Evolutionary conservation across 2,888 invertebrate genomes (phyloP).

Genomic region (Sminthurides aquaticus): DNA sequence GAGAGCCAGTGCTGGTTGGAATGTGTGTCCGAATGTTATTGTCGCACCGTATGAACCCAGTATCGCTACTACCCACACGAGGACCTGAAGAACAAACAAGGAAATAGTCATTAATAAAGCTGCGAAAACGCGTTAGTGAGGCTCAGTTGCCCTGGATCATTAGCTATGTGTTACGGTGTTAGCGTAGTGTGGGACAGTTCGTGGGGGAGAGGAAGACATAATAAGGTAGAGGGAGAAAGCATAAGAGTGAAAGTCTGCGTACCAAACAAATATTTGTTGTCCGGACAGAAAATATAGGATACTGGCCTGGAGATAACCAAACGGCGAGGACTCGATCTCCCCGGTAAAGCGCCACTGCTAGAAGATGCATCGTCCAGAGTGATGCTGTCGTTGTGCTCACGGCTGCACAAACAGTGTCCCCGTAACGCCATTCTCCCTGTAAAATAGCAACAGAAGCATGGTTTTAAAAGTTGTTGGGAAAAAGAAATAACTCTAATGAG

Average conservation of each 20-base stretch:
- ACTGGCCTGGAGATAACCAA: slow-evolving; percentile 42
- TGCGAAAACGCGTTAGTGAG: too few species aligned
- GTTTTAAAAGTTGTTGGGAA: neutral
- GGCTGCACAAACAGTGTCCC: slow-evolving; percentile 37
- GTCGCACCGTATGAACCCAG: slow-evolving; percentile 33
- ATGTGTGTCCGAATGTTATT: slow-evolving; percentile 37
- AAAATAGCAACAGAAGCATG: slow-evolving; percentile 5
- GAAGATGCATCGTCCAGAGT: slow-evolving; percentile 45
- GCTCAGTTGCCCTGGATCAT: too few species aligned
- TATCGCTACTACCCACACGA: slow-evolving; percentile 34
- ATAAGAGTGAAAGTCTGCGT: too few species aligned
- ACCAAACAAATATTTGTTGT: slow-evolving; percentile 30
- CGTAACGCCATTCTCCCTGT: slow-evolving; percentile 43
- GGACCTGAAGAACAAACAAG: slow-evolving; percentile 22
- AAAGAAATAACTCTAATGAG: too few species aligned
- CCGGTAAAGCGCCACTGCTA: slow-evolving; percentile 40
- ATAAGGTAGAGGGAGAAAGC: too few species aligned
- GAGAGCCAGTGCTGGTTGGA: slow-evolving; percentile 44
- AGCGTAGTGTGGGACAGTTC: too few species aligned
- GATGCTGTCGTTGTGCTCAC: slow-evolving; percentile 43
- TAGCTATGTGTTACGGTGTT: too few species aligned
- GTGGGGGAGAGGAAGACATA: too few species aligned
- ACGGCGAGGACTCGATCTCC: slow-evolving; percentile 43
- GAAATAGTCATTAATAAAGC: neutral
- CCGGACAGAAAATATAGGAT: slow-evolving; percentile 30